Evolutionary conservation across 2,797 vertebrate genomes (phyloP), one percentile per base, ranked within the genome.

Genomic region (Neoniphon sammara): DNA sequence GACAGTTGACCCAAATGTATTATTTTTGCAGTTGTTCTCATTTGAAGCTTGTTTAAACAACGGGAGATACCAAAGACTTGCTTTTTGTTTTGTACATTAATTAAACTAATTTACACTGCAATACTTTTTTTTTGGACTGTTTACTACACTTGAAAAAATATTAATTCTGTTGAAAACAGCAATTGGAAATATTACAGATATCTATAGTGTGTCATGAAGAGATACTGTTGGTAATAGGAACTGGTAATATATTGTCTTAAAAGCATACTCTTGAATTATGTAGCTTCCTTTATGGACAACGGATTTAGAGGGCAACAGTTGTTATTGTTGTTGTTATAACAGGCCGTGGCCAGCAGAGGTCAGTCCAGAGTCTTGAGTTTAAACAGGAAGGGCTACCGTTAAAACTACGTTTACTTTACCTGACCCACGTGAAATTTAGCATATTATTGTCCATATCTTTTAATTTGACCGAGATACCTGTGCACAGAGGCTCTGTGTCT

Each of bases 271-370:
- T 39, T 12, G 9, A 39, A 39, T 39, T 12, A 12, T 50, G n/a
- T 7, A 8, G 31, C 7, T 34, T 34, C n/a, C 47, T n/a, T 50
- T 7, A 50, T 52, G 9, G 49, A 52, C 9, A 21, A 15, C 15
- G 42, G 14, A 44, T 44, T 36, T 11, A 11, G 36, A 39, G 36
- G 36, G 36, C 36, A 39, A 39, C 36, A 39, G 36, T 39, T 3
- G 14, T 30, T 15, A 31, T 78, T 87, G 80, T 81, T 87, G 82
- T 83, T 91, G 90, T 89, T 8, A 57, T 92, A 12, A 50, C 74
- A 6, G 4, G 10, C 0, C 1, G 5, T 44, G 70, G 14, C 90
- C 94, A 93, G 85, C 47, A 93, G 93, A 78, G 86, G 93, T 83
- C 92, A 88, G 74, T 0, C 66, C 82, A n/a, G 64, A 56, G 31